These are phyloP conservation scores for Ariopsis seemanni DNA, from an alignment of 2,113 vertebrate genomes.

Conservation along the genomic window DNA sequence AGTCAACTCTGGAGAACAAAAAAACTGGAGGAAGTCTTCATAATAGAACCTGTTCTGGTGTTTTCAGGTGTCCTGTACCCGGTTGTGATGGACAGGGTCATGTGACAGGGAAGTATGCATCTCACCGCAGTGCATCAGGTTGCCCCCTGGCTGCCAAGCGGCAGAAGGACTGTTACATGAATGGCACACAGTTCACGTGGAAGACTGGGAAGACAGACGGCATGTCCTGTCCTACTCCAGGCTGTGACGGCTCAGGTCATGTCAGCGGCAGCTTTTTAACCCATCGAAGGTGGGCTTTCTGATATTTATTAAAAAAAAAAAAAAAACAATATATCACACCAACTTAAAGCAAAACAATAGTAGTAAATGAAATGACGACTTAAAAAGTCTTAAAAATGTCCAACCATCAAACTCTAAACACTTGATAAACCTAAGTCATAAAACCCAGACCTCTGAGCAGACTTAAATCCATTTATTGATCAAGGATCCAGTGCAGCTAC, in stretches of 20 bases:
- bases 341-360: not conserved
- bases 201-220: slow-evolving; percentile 98
- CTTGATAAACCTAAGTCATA: not conserved
- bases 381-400: not conserved
- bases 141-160: slow-evolving; percentile 96
- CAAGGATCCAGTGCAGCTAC: not conserved
- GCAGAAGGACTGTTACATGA: slow-evolving; percentile 96
- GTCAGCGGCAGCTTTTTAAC: slow-evolving; percentile 99
- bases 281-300: slow-evolving; percentile 87
- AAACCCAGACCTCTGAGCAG: not conserved
- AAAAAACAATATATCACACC: not conserved
- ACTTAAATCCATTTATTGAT: not conserved
- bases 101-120: slow-evolving; percentile 96
- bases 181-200: slow-evolving; percentile 98
- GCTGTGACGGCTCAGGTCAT: slow-evolving; percentile 96
- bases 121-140: slow-evolving; percentile 95
- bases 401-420: not conserved
- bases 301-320: no score
- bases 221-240: slow-evolving; percentile 97
- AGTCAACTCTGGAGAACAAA: not conserved
- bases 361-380: not conserved
- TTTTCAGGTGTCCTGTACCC: slow-evolving; percentile 89
- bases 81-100: slow-evolving; percentile 98
- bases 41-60: slow-evolving; percentile 12
- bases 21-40: not conserved